Conservation (phyloP, 2,888 invertebrate genomes). For the Drosophila differens region DNA sequence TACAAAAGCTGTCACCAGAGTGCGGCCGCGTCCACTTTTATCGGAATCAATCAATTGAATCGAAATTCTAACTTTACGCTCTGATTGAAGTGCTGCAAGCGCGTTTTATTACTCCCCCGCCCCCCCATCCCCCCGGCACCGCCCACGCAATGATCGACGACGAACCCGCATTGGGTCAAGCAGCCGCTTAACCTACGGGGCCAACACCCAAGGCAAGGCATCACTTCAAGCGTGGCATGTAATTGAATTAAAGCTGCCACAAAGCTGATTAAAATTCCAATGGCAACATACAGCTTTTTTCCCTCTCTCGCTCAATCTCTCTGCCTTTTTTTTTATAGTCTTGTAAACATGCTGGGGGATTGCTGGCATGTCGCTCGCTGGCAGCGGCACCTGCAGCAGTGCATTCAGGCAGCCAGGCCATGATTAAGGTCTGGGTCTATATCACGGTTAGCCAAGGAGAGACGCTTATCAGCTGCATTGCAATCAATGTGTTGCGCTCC, state of each 20-base stretch:
- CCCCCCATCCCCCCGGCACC: not conserved
- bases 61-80: conserved; percentile 62
- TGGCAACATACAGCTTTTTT: conserved; percentile 22
- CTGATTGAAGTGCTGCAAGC: conserved; percentile 60
- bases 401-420: conserved; percentile 1
- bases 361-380: conserved; percentile 63
- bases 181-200: conserved; percentile 48
- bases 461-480: conserved; percentile 72
- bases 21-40: conserved; percentile 61
- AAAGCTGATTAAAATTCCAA: conserved; percentile 79
- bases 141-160: conserved; percentile 37
- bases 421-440: conserved; percentile 42
- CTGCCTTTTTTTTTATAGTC: conserved; percentile 14
- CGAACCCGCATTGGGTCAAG: conserved; percentile 56
- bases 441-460: conserved; percentile 17
- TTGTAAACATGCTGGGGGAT: conserved; percentile 54
- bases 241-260: conserved; percentile 73
- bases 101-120: not conserved
- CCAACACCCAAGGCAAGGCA: conserved; percentile 37
- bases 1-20: conserved; percentile 77
- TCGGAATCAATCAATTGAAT: conserved; percentile 73
- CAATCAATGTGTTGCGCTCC: conserved; percentile 67
- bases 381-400: conserved; percentile 64
- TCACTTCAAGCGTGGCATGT: conserved; percentile 74
- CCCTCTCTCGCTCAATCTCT: not conserved